These are phyloP conservation scores for Empidonax traillii DNA, from an alignment of 2,113 vertebrate species.

Conservation along the genomic window DNA sequence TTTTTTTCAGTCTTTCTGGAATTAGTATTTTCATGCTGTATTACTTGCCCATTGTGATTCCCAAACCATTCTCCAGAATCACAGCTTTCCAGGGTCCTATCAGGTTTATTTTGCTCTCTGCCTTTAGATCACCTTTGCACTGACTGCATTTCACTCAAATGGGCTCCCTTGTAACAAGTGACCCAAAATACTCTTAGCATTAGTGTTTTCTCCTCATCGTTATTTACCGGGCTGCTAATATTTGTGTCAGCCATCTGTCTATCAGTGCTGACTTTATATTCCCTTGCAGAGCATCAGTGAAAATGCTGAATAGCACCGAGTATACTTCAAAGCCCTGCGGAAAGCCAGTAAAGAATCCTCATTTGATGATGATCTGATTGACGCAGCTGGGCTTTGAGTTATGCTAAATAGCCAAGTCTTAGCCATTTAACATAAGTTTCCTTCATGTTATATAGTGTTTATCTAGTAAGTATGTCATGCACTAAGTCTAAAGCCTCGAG, in stretches of 20 bases:
- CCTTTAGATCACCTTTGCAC: neutral
- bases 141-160: neutral
- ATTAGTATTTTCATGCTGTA: neutral
- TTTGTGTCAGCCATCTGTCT: conserved; percentile 65
- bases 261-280: conserved; percentile 48
- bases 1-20: neutral
- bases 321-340: conserved; percentile 46
- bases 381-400: conserved; percentile 58
- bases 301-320: conserved; percentile 46
- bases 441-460: conserved; percentile 42
- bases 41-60: neutral
- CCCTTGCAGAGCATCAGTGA: conserved; percentile 44
- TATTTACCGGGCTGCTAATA: conserved; percentile 61
- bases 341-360: conserved; percentile 44
- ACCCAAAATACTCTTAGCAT: conserved; percentile 1
- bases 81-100: neutral
- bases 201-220: conserved; percentile 10
- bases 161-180: neutral
- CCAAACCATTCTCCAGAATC: neutral
- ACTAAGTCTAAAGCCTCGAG: conserved; percentile 30
- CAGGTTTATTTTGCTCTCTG: neutral
- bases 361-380: conserved; percentile 59
- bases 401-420: conserved; percentile 48
- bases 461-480: conserved; percentile 34
- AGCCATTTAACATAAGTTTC: conserved; percentile 41